Base-by-base conservation (phyloP, 2,113 vertebrate genomes). In the Platysteira castanea region DNA sequence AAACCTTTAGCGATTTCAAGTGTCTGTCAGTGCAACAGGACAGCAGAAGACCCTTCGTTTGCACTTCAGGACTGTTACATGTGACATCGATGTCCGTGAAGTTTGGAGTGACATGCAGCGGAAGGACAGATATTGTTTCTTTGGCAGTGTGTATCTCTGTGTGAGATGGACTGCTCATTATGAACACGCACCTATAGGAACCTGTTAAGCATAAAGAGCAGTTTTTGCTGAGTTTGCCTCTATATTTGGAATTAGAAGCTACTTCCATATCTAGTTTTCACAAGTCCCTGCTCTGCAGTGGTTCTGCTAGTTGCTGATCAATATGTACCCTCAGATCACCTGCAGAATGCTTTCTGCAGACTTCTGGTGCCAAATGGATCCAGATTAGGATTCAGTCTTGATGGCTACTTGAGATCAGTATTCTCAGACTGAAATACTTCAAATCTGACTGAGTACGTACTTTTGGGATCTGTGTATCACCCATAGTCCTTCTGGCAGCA, bases 1-100 rank as follows among this genome's bases (percentile, higher is more conserved):
- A 65, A 12, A 77, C 42, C 3, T 7, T 69, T 27, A 97, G 95
- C 2, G 87, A 94, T 12, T 83, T 80, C 13, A 80, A 64, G 3
- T 49, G 73, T 44, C 59, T 93, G 37, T 96, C 87, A 65, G 70
- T 95, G 81, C 98, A 98, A 69, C 98, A 98, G 35, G 79, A 97
- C 69, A 98, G 57, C 31, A 67, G 56, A 28, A 52, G 59, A 6
- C 80, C 44, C 1, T 44, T 92, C 8, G 16, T 41, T 73, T 93
- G 89, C 8, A 21, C 26, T 77, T 95, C 95, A 60, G 80, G 93
- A 11, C 92, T 96, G 61, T 98, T 90, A 31, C 98, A 98, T 3
- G 27, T 63, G 75, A 98, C 80, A 23, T 26, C 14, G 1, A 14
- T 11, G 2, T 96, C 30, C 1, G 94, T 46, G 7, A 44, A 31